phyloP scores from a whole-genome alignment of 2,888 invertebrate genomes.

The Watsonalla cultraria region DNA sequence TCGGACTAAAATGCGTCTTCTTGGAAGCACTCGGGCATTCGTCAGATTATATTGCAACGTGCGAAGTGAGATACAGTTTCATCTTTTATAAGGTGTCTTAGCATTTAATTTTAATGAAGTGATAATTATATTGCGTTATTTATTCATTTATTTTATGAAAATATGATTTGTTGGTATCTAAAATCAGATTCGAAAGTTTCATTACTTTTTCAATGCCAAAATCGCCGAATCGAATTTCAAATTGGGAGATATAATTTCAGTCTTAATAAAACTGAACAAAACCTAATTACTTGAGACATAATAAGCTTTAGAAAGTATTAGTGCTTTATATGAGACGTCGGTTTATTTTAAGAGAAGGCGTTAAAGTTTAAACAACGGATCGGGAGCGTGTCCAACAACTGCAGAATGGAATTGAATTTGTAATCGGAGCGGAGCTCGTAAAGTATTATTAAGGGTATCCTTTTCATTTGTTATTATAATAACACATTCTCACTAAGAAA shows the following conservation, averaged over 20 bases:
- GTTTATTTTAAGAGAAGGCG: conserved; percentile 46
- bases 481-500: neutral
- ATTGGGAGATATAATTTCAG: neutral
- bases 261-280: neutral
- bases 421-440: conserved; percentile 45
- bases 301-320: neutral
- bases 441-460: conserved; percentile 45
- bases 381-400: conserved; percentile 31
- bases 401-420: conserved; percentile 59
- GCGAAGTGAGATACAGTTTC: neutral
- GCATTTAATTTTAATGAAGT: too few species aligned
- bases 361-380: conserved; percentile 41
- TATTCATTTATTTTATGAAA: neutral
- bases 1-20: conserved; percentile 8
- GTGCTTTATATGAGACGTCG: conserved; percentile 27
- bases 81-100: too few species aligned
- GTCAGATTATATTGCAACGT: neutral
- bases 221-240: neutral
- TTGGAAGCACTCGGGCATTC: neutral
- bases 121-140: too few species aligned
- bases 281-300: neutral
- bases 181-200: neutral
- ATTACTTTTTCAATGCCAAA: neutral
- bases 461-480: conserved; percentile 37
- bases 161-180: neutral